Conservation (phyloP, 2,797 vertebrate species). For the Trichosurus vulpecula region DNA sequence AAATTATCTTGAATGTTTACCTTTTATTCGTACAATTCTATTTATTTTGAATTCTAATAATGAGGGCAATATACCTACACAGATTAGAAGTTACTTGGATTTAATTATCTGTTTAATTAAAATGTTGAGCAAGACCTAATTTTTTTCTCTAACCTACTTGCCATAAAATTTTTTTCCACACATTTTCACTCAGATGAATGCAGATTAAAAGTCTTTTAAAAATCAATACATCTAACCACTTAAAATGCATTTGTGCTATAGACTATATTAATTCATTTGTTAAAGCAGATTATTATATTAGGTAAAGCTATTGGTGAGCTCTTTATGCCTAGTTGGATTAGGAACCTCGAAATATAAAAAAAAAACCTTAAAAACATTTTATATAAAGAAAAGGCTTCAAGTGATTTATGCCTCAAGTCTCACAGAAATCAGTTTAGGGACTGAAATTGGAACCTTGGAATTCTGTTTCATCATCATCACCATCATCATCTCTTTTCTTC, state of each 20-base stretch:
- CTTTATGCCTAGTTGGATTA: too few relatives aligned
- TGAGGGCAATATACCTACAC: neutral
- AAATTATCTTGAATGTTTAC: neutral
- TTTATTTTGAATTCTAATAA: neutral
- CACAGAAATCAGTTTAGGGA: neutral
- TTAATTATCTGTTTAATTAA: neutral
- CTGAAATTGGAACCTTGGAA: neutral
- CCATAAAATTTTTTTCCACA: neutral
- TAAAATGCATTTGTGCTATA: neutral
- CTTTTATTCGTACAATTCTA: neutral
- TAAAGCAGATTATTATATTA: neutral
- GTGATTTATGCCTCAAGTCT: conserved; percentile 8
- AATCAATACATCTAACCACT: neutral
- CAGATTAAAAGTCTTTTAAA: neutral
- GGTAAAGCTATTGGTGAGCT: neutral
- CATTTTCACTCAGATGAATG: neutral
- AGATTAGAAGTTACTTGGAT: neutral
- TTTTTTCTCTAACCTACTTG: neutral
- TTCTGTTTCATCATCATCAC: neutral
- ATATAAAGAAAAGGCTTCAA: conserved; percentile 37
- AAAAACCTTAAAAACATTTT: neutral
- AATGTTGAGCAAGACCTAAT: neutral
- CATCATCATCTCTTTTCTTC: too few relatives aligned
- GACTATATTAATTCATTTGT: neutral
- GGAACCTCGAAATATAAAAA: neutral